Base-by-base conservation (phyloP, 2,888 invertebrate genomes). In the Amorpha juglandis region DNA sequence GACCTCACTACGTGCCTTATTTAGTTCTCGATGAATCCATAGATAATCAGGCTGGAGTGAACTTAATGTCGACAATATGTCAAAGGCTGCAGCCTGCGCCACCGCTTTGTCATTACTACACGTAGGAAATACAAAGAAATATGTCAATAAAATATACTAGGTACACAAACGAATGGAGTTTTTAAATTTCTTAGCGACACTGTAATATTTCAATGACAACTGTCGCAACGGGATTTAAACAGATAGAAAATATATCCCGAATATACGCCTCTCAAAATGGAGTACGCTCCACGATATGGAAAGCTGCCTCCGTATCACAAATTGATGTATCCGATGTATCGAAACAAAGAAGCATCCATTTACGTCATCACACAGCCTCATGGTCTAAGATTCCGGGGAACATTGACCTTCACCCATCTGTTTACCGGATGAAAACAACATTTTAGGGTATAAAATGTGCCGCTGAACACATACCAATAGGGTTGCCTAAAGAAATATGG, bases 1-100 rank as follows among this genome's bases (percentile, higher is more conserved):
- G 68, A 1, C 81, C 78, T 11, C 67, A 68, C 0, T 85, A 79
- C 67, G 84, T 88, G 6, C 87, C 87, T 0, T 83, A 80, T 66
- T 64, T 86, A 50, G 55, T 74, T 6, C 69, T 87, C 33, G 73
- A 86, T 35, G 79, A 77, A 8, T 76, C 77, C 1, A 66, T 69
- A 0, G 67, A 71, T 0, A 68, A 71, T 62, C 74, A 80, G 47
- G 78, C 77, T 8, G 64, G 69, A 0, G 65, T 63, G 0, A 71
- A 81, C 67, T 73, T 86, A 62, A 69, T 80, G 48, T 52, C 66
- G 11, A 75, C 75, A 7, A 68, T 83, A 21, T 86, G 86, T 66
- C 66, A 65, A 0, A 72, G 76, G 62, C 67, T 80, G 2, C 66
- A 67, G 1, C 76, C 79, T 1, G 74, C 70, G 6, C 81, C 81